These are phyloP conservation scores for Sepiola atlantica DNA, from an alignment of 2,888 invertebrate genomes.

Conservation along the genomic window DNA sequence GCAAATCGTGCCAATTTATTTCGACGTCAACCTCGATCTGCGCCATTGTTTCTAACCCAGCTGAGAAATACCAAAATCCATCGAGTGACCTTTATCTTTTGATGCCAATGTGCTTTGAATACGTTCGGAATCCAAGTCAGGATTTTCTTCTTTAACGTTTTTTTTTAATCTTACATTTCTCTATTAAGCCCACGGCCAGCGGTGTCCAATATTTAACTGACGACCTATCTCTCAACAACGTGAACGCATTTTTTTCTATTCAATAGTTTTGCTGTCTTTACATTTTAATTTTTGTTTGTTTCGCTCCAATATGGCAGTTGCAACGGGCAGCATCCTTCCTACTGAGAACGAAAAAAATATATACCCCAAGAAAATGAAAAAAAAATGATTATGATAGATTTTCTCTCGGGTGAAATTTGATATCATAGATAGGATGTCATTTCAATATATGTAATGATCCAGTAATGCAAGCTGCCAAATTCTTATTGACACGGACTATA, in stretches of 20 bases:
- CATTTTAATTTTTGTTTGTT: background rate
- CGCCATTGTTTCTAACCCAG: background rate
- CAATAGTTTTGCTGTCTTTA: background rate
- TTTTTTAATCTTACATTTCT: too few species aligned
- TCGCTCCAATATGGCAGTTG: background rate
- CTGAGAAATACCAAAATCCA: background rate
- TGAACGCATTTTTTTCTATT: background rate
- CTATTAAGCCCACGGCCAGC: background rate
- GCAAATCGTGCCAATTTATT: slow-evolving; percentile 32
- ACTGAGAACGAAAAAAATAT: background rate
- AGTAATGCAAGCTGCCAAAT: too few species aligned
- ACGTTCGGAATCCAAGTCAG: background rate
- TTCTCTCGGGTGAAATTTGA: too few species aligned
- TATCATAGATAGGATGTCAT: too few species aligned
- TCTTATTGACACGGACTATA: too few species aligned
- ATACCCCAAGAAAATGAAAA: too few species aligned
- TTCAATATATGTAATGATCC: too few species aligned
- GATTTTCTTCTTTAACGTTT: background rate
- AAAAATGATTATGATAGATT: too few species aligned
- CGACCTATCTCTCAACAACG: background rate
- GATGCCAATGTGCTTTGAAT: background rate
- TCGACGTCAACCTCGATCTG: background rate
- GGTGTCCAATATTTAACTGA: background rate
- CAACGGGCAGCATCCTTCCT: background rate
- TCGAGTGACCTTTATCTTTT: background rate